Evolutionary conservation across 2,888 invertebrate genomes (phyloP), one percentile per base, ranked within the genome.

Genomic region (Marasmarcha lunaedactyla): DNA sequence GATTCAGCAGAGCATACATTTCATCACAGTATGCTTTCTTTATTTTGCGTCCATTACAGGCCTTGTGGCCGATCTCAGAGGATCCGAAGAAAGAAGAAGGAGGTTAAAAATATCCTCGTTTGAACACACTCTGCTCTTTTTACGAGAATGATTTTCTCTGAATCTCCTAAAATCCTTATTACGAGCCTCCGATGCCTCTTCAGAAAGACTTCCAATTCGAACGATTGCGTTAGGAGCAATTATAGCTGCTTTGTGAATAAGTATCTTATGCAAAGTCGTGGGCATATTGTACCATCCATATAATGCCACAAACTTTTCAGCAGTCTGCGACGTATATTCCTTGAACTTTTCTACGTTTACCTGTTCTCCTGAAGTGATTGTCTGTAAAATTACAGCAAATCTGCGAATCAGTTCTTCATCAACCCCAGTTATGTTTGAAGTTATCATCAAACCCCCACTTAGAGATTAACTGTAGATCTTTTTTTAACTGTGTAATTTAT

Each of bases 241-340:
- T 13, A 36, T 7, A 34, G 48, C 36, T 25, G 41, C 33, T 12
- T 51, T 43, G 40, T 56, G 51, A 14, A 54, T 37, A 37, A 38
- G 15, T 33, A 27, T 13, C 33, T 38, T 38, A 5, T 38, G 33
- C 10, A 38, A 15, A 33, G 15, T 38, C 33, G 51, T 43, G 33
- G 56, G 55, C 57, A 59, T 57, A 39, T 47, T 46, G 37, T 49
- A 59, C 53, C 52, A 57, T 2, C 47, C 47, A 46, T 56, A 59
- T 14, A 38, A 20, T 15, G 30, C 33, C 15, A 38, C 38, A 15
- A 9, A 38, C 26, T 14, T 12, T 14, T 30, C 14, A 12, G 37
- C 37, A 26, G 37, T 37, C 10, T 11, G 15, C 11, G 11, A 20
- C 7, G 36, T 6, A 36, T 11, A 36, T 10, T 36, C 12, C 4